Evolutionary conservation across 2,113 vertebrate species (phyloP).

Genomic region (Prunella fulvescens): DNA sequence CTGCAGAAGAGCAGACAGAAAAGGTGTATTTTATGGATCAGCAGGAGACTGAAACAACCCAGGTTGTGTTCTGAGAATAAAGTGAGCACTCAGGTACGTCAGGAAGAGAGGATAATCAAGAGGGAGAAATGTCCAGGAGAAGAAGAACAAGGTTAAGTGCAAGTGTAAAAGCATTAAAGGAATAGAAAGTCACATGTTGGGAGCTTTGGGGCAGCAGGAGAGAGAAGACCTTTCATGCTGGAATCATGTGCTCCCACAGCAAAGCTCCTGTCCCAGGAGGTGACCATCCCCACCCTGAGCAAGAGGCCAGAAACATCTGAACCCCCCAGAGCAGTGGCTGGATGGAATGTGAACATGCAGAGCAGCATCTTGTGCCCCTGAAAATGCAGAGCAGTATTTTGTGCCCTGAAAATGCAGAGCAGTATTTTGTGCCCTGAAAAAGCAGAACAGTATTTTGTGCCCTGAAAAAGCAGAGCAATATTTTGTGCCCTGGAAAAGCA

Average conservation of each 20-base stretch:
- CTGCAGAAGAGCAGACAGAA: neutral
- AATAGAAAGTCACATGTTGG: fast-evolving
- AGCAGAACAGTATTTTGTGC: no score
- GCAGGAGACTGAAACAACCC: neutral
- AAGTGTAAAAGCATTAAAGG: neutral
- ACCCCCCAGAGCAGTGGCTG: fast-evolving
- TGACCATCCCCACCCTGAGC: neutral
- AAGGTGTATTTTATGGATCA: fast-evolving
- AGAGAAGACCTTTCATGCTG: neutral
- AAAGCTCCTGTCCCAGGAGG: neutral
- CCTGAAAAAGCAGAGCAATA: no score
- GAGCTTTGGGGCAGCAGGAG: neutral
- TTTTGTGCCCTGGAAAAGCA: neutral
- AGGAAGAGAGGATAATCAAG: neutral
- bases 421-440: neutral
- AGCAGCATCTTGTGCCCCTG: no score
- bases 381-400: neutral
- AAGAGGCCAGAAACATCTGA: neutral
- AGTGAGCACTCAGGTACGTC: neutral
- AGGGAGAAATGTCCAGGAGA: neutral
- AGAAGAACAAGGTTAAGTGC: neutral
- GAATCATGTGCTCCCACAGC: neutral
- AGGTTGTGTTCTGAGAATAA: neutral
- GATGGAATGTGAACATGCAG: neutral
- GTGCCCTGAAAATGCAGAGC: neutral